Conservation (phyloP, 1,140 invertebrate genomes). For the Gonioctena quinquepunctata region DNA sequence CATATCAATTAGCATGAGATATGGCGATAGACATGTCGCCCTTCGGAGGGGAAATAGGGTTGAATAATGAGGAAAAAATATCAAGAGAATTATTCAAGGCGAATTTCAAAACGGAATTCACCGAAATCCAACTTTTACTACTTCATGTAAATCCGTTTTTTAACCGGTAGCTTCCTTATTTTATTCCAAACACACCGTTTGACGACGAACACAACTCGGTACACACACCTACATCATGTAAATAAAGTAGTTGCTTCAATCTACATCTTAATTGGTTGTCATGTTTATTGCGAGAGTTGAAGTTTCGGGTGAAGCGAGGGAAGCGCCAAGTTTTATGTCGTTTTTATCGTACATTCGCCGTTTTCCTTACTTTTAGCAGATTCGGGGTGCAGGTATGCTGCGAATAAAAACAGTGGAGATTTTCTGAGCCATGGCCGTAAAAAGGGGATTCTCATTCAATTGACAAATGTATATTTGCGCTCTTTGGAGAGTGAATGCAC, state of each 20-base stretch:
- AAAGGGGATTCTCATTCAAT: background rate
- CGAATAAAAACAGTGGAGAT: background rate
- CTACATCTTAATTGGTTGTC: constrained; percentile 57
- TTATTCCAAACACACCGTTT: background rate
- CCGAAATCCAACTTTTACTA: background rate
- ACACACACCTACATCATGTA: constrained; percentile 20
- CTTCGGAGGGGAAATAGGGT: no score
- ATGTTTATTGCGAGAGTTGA: constrained; percentile 52
- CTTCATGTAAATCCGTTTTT: no score
- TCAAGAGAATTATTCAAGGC: no score
- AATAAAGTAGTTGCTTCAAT: constrained; percentile 43
- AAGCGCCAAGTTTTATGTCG: constrained; percentile 38
- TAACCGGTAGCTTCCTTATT: no score
- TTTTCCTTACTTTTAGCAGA: background rate
- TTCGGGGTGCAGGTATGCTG: background rate
- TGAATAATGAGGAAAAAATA: no score
- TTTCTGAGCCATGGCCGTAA: background rate
- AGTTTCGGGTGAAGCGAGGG: constrained; percentile 27
- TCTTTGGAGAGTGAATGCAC: background rate
- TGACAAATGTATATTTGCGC: background rate
- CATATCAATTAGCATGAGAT: no score
- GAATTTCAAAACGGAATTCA: no score
- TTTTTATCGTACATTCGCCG: constrained; percentile 30
- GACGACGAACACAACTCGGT: background rate
- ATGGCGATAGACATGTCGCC: no score